A percentile compares a stretch with the other conserved stretches of the same genome.
Conservation (phyloP, 2,888 invertebrate genomes). For the Loripinus fragilis region DNA sequence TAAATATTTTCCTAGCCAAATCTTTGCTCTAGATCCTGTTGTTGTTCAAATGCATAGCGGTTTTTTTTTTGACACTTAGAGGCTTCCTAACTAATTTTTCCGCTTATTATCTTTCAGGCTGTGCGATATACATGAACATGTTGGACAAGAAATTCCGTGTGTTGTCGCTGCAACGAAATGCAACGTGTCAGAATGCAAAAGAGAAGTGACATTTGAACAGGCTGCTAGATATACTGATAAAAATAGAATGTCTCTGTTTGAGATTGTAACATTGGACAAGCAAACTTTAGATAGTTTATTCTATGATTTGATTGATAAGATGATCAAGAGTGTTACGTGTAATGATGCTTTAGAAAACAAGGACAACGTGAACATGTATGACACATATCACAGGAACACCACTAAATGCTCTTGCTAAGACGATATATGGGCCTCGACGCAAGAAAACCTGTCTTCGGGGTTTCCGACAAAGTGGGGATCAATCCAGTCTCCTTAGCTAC, state of each 20-base stretch:
- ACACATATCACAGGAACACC: background rate
- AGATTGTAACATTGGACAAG: background rate
- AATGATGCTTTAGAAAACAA: background rate
- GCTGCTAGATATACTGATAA: background rate
- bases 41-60: no score
- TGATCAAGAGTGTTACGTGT: background rate
- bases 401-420: background rate
- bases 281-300: background rate
- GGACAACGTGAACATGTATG: background rate
- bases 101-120: constrained; percentile 5
- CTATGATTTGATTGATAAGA: background rate
- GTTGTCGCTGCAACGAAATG: background rate
- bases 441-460: no score
- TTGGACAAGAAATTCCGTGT: background rate
- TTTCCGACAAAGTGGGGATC: no score
- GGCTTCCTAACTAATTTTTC: no score
- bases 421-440: no score
- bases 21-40: no score
- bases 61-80: no score
- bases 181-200: background rate
- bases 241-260: background rate
- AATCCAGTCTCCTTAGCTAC: no score
- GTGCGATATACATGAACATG: background rate
- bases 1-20: no score
- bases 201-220: background rate